Evolutionary conservation across 2,113 vertebrate genomes (phyloP), one percentile per base, ranked within the genome.

Genomic region (Triplophysa tibetana): DNA sequence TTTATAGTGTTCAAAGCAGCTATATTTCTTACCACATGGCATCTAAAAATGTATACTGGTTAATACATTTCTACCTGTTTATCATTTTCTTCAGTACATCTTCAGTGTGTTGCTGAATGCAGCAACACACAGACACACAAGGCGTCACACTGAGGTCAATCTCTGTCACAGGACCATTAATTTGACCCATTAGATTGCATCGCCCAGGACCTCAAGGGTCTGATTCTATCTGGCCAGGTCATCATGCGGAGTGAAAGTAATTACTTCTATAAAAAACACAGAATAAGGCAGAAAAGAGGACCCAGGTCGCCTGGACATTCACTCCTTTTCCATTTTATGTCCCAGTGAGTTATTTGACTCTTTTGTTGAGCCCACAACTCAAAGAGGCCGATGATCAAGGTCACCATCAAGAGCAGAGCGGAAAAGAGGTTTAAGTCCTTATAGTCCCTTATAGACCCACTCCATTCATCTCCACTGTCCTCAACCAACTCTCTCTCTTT

Each of bases 211-310:
- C 88, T 86, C 87, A 90, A 88, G 84, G 84, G 83, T 88, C 88
- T 87, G 90, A 94, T 93, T 94, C 92, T 89, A 94, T 92, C 92
- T 91, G 87, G 81, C 89, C 89, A 87, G 92, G 91, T 93, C 93
- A 92, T 88, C 81, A 83, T 83, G 81, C 77, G 78, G 86, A 90
- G 92, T 92, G 90, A 94, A 92, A 92, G 92, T 91, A 92, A 94
- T 94, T 93, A 92, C 92, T 92, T 88, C 82, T 85, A 87, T 89
- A 90, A 91, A 91, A 92, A 80, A 65, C 70, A 84, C 24, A 77
- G 78, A 81, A 87, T 67, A 88, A 85, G 88, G 88, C 64, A 50
- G 79, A 86, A 84, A 86, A 82, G 78, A 77, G 81, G 79, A 86
- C 84, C 86, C 81, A 83, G 85, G 85, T 83, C 84, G 85, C 84